Base-by-base conservation (phyloP, 2,888 invertebrate genomes). In the Sipha maydis region DNA sequence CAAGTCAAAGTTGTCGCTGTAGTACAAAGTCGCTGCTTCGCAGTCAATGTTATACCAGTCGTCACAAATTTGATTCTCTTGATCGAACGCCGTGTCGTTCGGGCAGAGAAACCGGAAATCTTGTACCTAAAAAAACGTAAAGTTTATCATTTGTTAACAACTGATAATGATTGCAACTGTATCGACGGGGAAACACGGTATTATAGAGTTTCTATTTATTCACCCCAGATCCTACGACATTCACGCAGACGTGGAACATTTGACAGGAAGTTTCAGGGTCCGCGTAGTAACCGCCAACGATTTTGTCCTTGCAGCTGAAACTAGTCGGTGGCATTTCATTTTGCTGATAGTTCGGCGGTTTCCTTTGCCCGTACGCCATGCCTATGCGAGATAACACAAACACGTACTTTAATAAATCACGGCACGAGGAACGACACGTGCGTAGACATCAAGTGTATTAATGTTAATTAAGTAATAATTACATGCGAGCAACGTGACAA, bases 31-130 rank as follows among this genome's bases (percentile, higher is more conserved):
- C 28, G 96, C 94, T 67, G 96, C 95, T 91, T 95, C 95, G 92
- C 97, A 97, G 91, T 97, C 97, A 1, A 97, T 96, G 92, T 97
- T 97, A 90, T 96, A 96, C 95, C 97, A 97, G 91, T 97, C 96
- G 79, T 97, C 97, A 92, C 97, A 97, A 41, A 97, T 97, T 92
- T 97, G 96, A 89, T 96, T 96, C 92, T 97, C 97, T 92, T 97
- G 97, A 92, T 97, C 97, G 93, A 97, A 97, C 90, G 97, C 95
- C 3, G 97, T 97, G 90, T 96, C 96, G 91, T 97, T 97, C 69
- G 97, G 97, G 91, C 97, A 97, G 92, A 97, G 94, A 93, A 97
- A 97, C 91, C 96, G 94, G 93, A 95, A 96, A 93, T 96, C 96
- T 92, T 96, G 94, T 89, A 96, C 93, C 95, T 95, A 91, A 75